Evolutionary conservation across 2,888 invertebrate genomes (phyloP), one percentile per base, ranked within the genome.

Genomic region (Drosophila siamana): DNA sequence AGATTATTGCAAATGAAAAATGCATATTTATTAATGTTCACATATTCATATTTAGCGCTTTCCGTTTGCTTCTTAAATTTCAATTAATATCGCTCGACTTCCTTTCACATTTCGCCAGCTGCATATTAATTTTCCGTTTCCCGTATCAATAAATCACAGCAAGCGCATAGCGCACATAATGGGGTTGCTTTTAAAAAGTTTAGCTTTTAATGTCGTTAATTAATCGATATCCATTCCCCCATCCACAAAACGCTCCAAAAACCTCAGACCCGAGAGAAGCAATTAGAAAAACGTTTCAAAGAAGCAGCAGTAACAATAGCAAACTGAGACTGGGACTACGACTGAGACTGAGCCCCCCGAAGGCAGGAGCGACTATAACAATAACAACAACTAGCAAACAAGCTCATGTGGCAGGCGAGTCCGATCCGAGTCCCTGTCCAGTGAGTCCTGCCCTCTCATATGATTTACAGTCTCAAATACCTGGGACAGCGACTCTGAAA

Each of bases 141-240:
- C 69, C 46, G 22, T 44, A 9, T 4, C 38, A 50, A 82, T 80
- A 78, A 85, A 78, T 85, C 74, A 78, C 36, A 62, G 81, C 50
- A 7, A 28, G 9, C 28, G 11, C 36, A 44, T 56, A 43, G 26
- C 41, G 26, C 41, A 60, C 22, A 51, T 61, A 16, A 44, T n/a
- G 28, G 24, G 15, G 6, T n/a, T 50, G 38, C 24, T 41, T 28
- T 43, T 13, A 36, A 77, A 84, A 75, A 69, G 78, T 75, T 71
- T 69, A 84, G 77, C 82, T 86, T 75, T 84, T 84, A 84, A 84
- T 86, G 75, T 68, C 54, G 71, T 86, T 84, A 86, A 84, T 86
- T 84, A 86, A 84, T 86, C 85, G 85, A 80, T 86, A 69, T 69
- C 47, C 1, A 13, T 40, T 30, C 40, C 38, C 60, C 26, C 33